Base-by-base conservation (phyloP, 1,140 invertebrate species). In the Ceratosolen fusciceps region DNA sequence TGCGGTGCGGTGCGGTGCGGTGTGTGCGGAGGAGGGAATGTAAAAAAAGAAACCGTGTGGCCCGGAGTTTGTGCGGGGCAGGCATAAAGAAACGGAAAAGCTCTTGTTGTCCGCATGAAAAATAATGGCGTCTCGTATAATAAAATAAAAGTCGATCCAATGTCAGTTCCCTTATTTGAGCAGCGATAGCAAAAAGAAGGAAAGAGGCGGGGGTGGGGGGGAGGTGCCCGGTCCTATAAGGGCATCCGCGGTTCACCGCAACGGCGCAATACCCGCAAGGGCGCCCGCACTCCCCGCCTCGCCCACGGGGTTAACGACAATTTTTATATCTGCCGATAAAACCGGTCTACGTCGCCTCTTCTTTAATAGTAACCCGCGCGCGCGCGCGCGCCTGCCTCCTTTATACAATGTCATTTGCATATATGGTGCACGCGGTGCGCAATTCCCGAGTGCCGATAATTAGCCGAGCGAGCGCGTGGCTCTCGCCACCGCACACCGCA, bases 391-490 rank as follows among this genome's bases (percentile, higher is more conserved):
- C 29, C 49, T 68, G 58, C 58, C 1, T 67, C 85, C 86, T 88
- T 86, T 43, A n/a, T 73, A 79, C 81, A 83, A 79, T 78, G 76
- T 71, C 83, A 88, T 89, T 88, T 90, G 84, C 89, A 89, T 89
- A 86, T 89, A 88, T 90, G 84, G 88, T 89, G 88, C 86, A 68
- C 79, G 72, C 79, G 81, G 54, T 58, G 81, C 76, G 81, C 76
- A 80, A 76, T n/a, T 37, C 39, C 80, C 87, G 87, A 88, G 89
- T 88, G 85, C 86, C 85, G 82, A 87, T 88, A 89, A 89, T 90
- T 89, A 89, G 88, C 84, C 47, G 71, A 43, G 21, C 62, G 67
- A 83, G 87, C 85, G 85, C 87, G 86, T 89, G 87, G 86, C 87
- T 85, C 83, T 80, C 86, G 84, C 87, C 21, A 52, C 34, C 52